Conservation (phyloP, 1,140 invertebrate species). For the Meteorus sp. region DNA sequence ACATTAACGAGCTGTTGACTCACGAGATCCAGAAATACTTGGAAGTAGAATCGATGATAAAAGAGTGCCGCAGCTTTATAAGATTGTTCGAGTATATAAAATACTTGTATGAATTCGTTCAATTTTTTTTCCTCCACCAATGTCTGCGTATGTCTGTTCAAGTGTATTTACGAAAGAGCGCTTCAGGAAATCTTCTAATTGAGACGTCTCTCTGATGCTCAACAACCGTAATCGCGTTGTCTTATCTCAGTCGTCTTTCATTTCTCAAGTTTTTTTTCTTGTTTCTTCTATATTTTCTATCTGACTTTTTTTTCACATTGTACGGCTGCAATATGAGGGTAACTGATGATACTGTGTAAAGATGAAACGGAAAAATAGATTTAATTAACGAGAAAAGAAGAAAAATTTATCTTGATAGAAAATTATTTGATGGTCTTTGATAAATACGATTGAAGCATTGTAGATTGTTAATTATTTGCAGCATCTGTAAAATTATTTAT, state of each 20-base stretch:
- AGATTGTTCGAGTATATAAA: slow-evolving; percentile 20
- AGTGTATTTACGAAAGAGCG: neutral
- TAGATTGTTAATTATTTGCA: too few species aligned
- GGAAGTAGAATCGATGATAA: neutral
- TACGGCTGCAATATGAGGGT: too few species aligned
- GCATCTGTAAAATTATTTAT: too few species aligned
- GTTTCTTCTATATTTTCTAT: too few species aligned
- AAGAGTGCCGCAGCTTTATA: neutral
- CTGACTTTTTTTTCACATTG: neutral
- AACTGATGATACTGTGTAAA: too few species aligned
- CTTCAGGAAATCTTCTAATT: slow-evolving; percentile 38
- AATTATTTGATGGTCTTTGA: too few species aligned
- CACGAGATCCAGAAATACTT: neutral
- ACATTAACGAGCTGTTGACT: neutral
- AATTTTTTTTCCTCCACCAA: neutral
- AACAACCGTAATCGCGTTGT: slow-evolving; percentile 2
- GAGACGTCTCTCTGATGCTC: slow-evolving; percentile 32
- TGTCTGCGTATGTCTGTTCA: neutral
- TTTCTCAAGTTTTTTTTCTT: slow-evolving; percentile 13
- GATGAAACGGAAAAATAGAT: too few species aligned
- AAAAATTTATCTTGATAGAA: too few species aligned
- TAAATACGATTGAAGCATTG: too few species aligned
- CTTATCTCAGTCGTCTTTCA: slow-evolving; percentile 18
- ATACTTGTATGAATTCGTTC: slow-evolving; percentile 18
- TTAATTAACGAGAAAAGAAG: too few species aligned